Conservation (phyloP, 2,113 vertebrate genomes). For the Agapornis roseicollis region DNA sequence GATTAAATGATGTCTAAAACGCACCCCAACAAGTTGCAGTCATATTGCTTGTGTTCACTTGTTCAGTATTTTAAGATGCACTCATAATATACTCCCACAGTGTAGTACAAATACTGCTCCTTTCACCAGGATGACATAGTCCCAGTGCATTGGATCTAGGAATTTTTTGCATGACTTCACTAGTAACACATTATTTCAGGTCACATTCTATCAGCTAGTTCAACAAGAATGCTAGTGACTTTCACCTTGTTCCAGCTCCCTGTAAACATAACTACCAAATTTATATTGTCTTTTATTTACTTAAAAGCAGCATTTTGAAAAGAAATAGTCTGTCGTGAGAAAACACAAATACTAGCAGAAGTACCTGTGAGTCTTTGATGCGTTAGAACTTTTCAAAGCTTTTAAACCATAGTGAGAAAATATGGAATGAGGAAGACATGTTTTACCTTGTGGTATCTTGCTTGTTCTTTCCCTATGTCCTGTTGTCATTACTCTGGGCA, state of each 20-base stretch:
- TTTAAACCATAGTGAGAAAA: neutral
- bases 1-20: neutral
- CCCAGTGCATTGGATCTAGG: neutral
- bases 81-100: neutral
- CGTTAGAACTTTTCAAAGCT: neutral
- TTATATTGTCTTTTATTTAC: slow-evolving; percentile 30
- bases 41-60: neutral
- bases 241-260: slow-evolving; percentile 46
- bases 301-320: slow-evolving; percentile 2
- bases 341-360: neutral
- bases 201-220: slow-evolving; percentile 44
- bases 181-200: slow-evolving; percentile 43
- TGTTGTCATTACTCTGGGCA: neutral
- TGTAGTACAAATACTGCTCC: neutral
- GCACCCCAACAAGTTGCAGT: neutral
- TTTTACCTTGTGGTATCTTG: neutral
- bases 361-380: neutral
- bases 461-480: neutral
- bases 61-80: neutral
- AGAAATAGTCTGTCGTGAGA: neutral
- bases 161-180: slow-evolving; percentile 59
- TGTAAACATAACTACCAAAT: slow-evolving; percentile 36
- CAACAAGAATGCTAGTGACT: slow-evolving; percentile 37
- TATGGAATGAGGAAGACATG: neutral
- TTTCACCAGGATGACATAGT: neutral